Conservation (phyloP, 1,140 invertebrate species). For the Drosophila jambulina region DNA sequence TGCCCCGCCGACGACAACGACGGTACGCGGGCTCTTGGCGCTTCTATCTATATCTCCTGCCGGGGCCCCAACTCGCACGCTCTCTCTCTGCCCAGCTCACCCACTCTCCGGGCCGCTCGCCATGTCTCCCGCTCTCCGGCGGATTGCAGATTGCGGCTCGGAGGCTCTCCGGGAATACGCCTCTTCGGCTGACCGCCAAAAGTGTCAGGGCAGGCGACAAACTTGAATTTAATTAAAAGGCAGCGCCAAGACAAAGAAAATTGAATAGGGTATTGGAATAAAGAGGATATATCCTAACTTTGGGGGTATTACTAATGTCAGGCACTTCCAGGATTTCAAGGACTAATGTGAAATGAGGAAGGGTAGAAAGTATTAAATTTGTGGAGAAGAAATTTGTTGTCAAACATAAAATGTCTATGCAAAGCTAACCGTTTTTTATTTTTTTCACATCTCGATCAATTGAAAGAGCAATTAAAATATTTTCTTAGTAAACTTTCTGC, state of each 20-base stretch:
- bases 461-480: too few species aligned
- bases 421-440: too few species aligned
- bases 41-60: slow-evolving; percentile 67
- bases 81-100: slow-evolving; percentile 23
- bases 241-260: slow-evolving; percentile 43
- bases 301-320: background rate
- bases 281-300: slow-evolving; percentile 34
- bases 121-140: slow-evolving; percentile 30
- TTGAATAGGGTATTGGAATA: slow-evolving; percentile 18
- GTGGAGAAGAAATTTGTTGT: too few species aligned
- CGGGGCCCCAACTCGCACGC: slow-evolving; percentile 19
- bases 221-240: slow-evolving; percentile 80
- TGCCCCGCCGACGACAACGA: slow-evolving; percentile 34
- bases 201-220: slow-evolving; percentile 71
- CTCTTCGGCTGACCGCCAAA: slow-evolving; percentile 63
- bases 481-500: too few species aligned
- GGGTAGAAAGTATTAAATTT: background rate
- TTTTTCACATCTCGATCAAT: too few species aligned
- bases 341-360: background rate
- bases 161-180: slow-evolving; percentile 14
- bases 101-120: slow-evolving; percentile 28
- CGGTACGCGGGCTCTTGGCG: slow-evolving; percentile 31
- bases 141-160: slow-evolving; percentile 29
- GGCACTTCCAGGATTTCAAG: background rate
- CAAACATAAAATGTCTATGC: too few species aligned